Percentiles rank a stretch among this genome's conserved stretches.
Conservation (phyloP, 2,888 invertebrate species). For the Troides oblongomaculatus region DNA sequence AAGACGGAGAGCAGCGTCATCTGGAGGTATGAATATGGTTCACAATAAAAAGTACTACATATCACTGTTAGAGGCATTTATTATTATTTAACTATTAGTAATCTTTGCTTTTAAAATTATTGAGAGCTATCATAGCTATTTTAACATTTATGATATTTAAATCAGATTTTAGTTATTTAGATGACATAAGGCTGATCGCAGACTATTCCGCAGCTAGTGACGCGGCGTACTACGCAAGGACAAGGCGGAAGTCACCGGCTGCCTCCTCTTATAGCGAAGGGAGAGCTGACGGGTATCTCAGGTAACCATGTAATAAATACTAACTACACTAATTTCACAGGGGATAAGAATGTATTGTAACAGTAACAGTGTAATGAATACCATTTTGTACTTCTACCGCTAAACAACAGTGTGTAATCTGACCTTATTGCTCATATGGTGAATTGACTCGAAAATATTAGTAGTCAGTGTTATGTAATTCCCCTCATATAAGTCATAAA, state of each 20-base stretch:
- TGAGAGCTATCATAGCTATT: background rate
- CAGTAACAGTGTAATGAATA: no score
- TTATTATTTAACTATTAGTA: background rate
- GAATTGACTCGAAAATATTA: no score
- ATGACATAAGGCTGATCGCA: slow-evolving; percentile 12
- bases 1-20: slow-evolving; percentile 64
- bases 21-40: slow-evolving; percentile 54
- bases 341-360: no score
- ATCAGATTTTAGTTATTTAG: background rate
- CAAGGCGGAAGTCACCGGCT: slow-evolving; percentile 68
- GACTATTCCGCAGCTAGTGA: slow-evolving; percentile 55
- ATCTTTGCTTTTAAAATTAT: no score
- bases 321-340: no score
- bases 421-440: no score
- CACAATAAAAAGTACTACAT: background rate
- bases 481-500: no score
- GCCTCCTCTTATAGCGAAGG: slow-evolving; percentile 63
- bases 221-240: slow-evolving; percentile 61
- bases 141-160: background rate
- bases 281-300: slow-evolving; percentile 64
- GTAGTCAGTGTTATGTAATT: no score
- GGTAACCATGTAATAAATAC: slow-evolving; percentile 42
- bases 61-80: background rate
- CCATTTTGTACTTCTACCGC: no score
- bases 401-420: no score